Evolutionary conservation across 1,140 invertebrate genomes (phyloP), one percentile per base, ranked within the genome.

Genomic region (Rhagoletis zephyria): DNA sequence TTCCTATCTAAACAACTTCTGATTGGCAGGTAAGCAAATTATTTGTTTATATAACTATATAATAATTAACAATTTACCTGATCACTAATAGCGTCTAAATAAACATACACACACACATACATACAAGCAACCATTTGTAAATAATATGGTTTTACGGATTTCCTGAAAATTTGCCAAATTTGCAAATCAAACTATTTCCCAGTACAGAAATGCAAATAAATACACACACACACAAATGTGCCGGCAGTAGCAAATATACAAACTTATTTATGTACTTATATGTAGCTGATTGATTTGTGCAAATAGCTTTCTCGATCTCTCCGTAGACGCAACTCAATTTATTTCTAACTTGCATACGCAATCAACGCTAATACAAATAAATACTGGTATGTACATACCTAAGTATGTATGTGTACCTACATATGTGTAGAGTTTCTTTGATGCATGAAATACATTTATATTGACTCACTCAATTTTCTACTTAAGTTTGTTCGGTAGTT

Each of bases 141-240:
- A 30, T 30, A 30, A 30, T 30, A 30, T 30, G 30, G 1, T 30
- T 30, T 30, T 30, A 30, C 30, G 30, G 67, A 48, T 48, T 74
- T 74, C 45, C 67, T 48, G 67, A 74, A 74, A 74, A 74, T 74
- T 63, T 45, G 67, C 42, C 67, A 74, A 74, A 48, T 74, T 30
- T 74, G 67, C 67, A 74, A 74, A 74, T 74, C 67, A 74, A 74
- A 74, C 67, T 74, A 74, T 48, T 74, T 74, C 40, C 67, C 67
- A 16, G 40, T 5, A 48, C 10, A 16, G 12, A 63, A 12, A 63
- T 63, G 16, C 61, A 63, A 4, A 16, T 56, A 14, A 12, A 74
- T 12, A 74, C 42, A 45, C 4, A 1, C 65, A 16, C 65, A 70
- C 65, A 14, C 14, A 10, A 56, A 56, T 3, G 10, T 0, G 51